Evolutionary conservation across 2,797 vertebrate genomes (phyloP).

Genomic region (Cygnus olor): DNA sequence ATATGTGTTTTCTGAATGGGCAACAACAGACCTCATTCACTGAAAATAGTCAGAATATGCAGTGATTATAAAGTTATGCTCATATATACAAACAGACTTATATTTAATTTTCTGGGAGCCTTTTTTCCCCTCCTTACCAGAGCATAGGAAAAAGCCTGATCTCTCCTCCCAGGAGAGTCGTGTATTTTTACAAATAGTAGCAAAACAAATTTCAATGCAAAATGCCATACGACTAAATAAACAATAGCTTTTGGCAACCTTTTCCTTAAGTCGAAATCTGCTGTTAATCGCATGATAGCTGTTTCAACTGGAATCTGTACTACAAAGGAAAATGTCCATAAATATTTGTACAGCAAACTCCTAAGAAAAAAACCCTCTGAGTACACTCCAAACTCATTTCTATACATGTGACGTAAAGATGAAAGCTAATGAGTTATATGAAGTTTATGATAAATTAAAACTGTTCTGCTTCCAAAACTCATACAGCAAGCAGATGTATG

Average conservation of each 20-base stretch:
- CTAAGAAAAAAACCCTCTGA: constrained; percentile 32
- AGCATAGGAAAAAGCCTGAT: background rate
- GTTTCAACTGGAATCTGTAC: constrained; percentile 44
- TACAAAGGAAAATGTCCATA: constrained; percentile 69
- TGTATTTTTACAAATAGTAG: constrained; percentile 43
- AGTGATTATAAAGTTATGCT: constrained; percentile 58
- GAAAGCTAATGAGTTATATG: constrained; percentile 67
- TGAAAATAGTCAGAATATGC: background rate
- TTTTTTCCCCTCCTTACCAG: background rate
- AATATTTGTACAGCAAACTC: constrained; percentile 78
- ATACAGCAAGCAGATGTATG: constrained; percentile 10
- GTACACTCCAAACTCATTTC: constrained; percentile 55
- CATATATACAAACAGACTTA: background rate
- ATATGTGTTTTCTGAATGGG: constrained; percentile 20
- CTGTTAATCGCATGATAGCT: background rate
- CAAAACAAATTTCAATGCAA: constrained; percentile 60
- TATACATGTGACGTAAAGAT: constrained; percentile 50
- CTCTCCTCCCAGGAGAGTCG: constrained; percentile 34
- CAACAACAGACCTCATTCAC: background rate
- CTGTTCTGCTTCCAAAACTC: constrained; percentile 3
- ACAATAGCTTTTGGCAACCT: constrained; percentile 66
- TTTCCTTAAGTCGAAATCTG: constrained; percentile 43
- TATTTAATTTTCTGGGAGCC: constrained; percentile 26
- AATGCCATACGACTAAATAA: constrained; percentile 59
- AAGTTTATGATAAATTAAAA: constrained; percentile 73